phyloP scores from a whole-genome alignment of 2,888 invertebrate genomes.

The Metacarcinus magister region DNA sequence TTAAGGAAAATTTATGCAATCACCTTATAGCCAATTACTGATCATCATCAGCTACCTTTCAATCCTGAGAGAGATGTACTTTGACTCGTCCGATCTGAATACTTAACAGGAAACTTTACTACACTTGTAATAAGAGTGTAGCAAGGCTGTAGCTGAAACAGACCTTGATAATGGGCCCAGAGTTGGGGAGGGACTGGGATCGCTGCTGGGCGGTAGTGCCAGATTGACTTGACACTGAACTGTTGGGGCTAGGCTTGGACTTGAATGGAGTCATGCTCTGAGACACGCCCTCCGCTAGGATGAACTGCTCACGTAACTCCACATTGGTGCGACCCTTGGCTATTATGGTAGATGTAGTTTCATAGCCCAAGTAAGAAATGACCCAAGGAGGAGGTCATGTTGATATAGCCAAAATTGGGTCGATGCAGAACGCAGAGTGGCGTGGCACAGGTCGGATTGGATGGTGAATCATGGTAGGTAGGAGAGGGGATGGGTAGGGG shows the following conservation, averaged over 20 bases:
- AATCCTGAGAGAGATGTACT: slow-evolving; percentile 21
- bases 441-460: slow-evolving; percentile 71
- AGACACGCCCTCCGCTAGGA: slow-evolving; percentile 98
- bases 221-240: slow-evolving; percentile 85
- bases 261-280: slow-evolving; percentile 99
- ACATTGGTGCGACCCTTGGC: slow-evolving; percentile 99
- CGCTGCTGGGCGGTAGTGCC: slow-evolving; percentile 83
- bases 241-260: slow-evolving; percentile 91
- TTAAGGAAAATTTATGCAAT: background rate
- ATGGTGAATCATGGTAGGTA: slow-evolving; percentile 58
- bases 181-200: slow-evolving; percentile 85
- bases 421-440: slow-evolving; percentile 78
- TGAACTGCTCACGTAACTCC: slow-evolving; percentile 99
- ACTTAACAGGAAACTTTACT: slow-evolving; percentile 21
- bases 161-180: slow-evolving; percentile 99
- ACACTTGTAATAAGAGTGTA: background rate
- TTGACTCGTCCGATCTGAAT: slow-evolving; percentile 7
- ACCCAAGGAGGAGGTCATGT: slow-evolving; percentile 60
- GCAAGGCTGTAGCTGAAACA: slow-evolving; percentile 82
- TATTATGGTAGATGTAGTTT: slow-evolving; percentile 84
- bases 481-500: slow-evolving; percentile 55
- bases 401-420: slow-evolving; percentile 76
- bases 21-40: background rate
- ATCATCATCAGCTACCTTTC: background rate
- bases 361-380: slow-evolving; percentile 46